Base-by-base conservation (phyloP, 2,797 vertebrate species). In the Arremon aurantiirostris region DNA sequence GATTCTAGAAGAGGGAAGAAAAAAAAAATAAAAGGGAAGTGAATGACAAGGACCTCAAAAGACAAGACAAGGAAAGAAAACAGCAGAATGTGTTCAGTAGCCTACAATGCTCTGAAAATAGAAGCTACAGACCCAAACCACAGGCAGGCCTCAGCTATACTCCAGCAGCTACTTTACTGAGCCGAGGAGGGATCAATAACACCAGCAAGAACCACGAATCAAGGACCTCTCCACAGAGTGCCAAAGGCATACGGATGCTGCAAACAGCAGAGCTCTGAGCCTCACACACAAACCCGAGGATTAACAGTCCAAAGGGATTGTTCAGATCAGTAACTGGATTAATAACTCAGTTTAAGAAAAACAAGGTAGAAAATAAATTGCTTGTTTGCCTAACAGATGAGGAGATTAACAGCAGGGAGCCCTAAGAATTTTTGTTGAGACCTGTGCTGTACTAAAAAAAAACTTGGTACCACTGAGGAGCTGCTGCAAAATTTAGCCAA, bases 1-100 rank as follows among this genome's bases (percentile, higher is more conserved):
- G 99, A 91, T 99, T 98, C 99, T 99, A 89, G 56, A 87, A 91
- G 12, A 81, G 6, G 8, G 13, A 75, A 24, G 11, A 0, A 14
- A 46, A 37, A 4, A 6, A 17, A n/a, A 9, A 39, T 14, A n/a
- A 53, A 14, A 7, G 17, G 39, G 3, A 34, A 42, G 12, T 91
- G 82, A 93, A 34, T 56, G 32, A 94, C 22, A 61, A 75, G 27
- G 28, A 76, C 3, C 35, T 90, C 42, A 27, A 39, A 87, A 81
- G 59, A 52, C 22, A 79, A 53, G 17, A 39, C 19, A 27, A 72
- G 17, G 49, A 73, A 92, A 53, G 47, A 60, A 82, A 37, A 72
- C 9, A 80, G 83, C 17, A 69, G 53, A 86, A 91, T 9, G 14
- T 24, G 30, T 56, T 57, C 35, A 32, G 46, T 49, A 72, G 52